Evolutionary conservation across 2,113 vertebrate species (phyloP).

Genomic region (Hyaena hyaena): DNA sequence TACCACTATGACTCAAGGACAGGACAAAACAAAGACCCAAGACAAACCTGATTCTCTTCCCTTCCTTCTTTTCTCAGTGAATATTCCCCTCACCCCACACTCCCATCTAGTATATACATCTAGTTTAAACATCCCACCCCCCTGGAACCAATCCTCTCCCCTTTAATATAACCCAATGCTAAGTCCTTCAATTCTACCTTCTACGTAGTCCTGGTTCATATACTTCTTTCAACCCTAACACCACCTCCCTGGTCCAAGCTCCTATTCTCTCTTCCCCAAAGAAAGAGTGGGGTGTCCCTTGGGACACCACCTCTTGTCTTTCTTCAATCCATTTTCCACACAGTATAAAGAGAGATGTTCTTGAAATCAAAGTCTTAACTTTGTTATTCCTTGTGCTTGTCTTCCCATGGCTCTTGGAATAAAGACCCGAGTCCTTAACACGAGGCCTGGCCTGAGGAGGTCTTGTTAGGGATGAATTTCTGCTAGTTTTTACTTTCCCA

Average conservation of each 20-base stretch:
- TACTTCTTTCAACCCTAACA: neutral
- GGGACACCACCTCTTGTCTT: neutral
- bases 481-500: neutral
- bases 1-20: neutral
- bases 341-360: neutral
- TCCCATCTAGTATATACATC: neutral
- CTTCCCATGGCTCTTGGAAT: neutral
- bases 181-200: neutral
- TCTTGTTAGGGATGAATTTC: neutral
- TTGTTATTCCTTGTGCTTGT: neutral
- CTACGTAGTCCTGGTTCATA: neutral
- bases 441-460: neutral
- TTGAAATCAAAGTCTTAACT: neutral
- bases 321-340: neutral
- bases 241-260: neutral
- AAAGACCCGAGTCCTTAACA: neutral
- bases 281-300: neutral
- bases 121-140: neutral
- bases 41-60: neutral
- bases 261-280: neutral
- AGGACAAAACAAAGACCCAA: conserved; percentile 25
- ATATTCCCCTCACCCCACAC: neutral
- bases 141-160: neutral
- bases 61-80: neutral
- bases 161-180: neutral